phyloP scores from a whole-genome alignment of 2,888 invertebrate species.

The Monopis laevigella region DNA sequence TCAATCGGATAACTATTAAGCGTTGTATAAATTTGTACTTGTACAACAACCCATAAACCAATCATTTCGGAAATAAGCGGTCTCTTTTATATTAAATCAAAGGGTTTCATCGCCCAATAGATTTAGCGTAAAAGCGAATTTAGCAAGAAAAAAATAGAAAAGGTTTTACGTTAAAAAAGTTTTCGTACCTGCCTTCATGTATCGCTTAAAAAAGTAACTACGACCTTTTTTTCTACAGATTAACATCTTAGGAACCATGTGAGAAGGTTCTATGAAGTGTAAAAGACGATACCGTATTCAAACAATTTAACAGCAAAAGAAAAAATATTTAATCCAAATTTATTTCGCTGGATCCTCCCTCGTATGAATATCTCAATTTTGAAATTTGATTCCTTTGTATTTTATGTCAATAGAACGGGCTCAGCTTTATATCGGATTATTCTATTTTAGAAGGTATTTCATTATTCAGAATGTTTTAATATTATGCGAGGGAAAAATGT shows the following conservation, averaged over 20 bases:
- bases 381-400: slow-evolving; percentile 24
- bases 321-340: slow-evolving; percentile 10
- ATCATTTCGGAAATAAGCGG: slow-evolving; percentile 26
- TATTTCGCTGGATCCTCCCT: slow-evolving; percentile 11
- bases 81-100: slow-evolving; percentile 35
- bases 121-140: slow-evolving; percentile 53
- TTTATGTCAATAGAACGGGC: slow-evolving; percentile 21
- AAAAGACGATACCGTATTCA: slow-evolving; percentile 8
- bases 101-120: slow-evolving; percentile 27
- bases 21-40: too few species aligned
- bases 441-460: too few species aligned
- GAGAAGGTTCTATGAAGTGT: slow-evolving; percentile 11
- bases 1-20: too few species aligned
- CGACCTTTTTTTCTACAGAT: slow-evolving; percentile 6
- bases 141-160: slow-evolving; percentile 19
- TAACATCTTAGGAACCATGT: slow-evolving; percentile 5
- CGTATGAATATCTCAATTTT: slow-evolving; percentile 21
- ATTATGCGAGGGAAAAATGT: too few species aligned
- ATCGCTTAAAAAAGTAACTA: not conserved
- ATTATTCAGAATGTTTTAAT: too few species aligned
- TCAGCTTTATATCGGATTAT: slow-evolving; percentile 17
- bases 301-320: slow-evolving; percentile 8
- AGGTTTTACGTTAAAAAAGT: slow-evolving; percentile 1
- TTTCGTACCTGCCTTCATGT: not conserved
- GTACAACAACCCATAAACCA: not conserved